Conservation (phyloP, 2,888 invertebrate species). For the Cataglyphis rosenhaueri region DNA sequence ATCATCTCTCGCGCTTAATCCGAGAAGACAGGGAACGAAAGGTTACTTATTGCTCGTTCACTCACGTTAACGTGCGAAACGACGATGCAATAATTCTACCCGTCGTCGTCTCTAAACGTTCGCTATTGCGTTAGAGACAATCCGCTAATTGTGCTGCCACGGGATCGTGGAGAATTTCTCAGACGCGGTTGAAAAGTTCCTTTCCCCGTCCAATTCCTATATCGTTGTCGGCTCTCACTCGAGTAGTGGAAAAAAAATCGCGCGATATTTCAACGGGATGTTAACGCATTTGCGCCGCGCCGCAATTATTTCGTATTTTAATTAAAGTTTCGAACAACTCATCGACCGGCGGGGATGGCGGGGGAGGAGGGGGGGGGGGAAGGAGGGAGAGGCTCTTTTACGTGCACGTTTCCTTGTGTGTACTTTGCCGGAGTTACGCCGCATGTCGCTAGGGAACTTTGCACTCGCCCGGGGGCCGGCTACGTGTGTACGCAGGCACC, state of each 20-base stretch:
- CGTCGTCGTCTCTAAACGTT: not conserved
- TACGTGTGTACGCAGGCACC: slow-evolving; percentile 26
- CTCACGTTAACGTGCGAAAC: slow-evolving; percentile 6
- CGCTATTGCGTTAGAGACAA: not conserved
- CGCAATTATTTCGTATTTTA: slow-evolving; percentile 54
- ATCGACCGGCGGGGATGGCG: slow-evolving; percentile 8
- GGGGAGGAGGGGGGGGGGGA: no score
- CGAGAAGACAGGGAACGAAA: not conserved
- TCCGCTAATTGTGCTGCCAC: slow-evolving; percentile 22
- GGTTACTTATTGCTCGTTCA: not conserved
- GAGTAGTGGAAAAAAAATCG: slow-evolving; percentile 29
- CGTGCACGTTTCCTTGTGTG: slow-evolving; percentile 22
- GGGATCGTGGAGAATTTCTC: slow-evolving; percentile 11
- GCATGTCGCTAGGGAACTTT: slow-evolving; percentile 48
- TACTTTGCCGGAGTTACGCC: slow-evolving; percentile 41
- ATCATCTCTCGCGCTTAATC: not conserved
- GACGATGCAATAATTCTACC: slow-evolving; percentile 3
- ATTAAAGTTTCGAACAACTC: slow-evolving; percentile 48
- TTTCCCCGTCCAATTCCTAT: not conserved
- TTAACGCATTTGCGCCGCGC: slow-evolving; percentile 34
- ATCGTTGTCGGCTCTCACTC: not conserved
- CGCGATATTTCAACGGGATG: slow-evolving; percentile 22
- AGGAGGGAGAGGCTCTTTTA: not conserved
- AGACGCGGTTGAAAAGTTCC: not conserved
- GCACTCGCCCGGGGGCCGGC: slow-evolving; percentile 23